A percentile compares a stretch with the other conserved stretches of the same genome.
phyloP scores from a whole-genome alignment of 92 coral and sea anemone genomes.

The Montipora capitata region DNA sequence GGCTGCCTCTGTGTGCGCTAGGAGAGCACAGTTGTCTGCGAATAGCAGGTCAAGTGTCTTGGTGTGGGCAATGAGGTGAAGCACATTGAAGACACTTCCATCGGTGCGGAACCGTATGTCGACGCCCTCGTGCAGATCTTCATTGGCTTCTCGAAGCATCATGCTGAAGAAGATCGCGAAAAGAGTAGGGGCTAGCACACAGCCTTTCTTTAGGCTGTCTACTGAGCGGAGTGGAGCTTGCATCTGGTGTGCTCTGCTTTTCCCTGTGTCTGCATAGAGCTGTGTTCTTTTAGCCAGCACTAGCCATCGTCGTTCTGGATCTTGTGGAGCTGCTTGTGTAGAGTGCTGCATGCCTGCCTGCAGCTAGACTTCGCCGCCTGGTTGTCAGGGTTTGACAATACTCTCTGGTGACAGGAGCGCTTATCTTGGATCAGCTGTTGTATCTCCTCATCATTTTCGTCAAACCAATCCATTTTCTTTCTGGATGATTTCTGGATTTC shows the following conservation, averaged over 20 bases:
- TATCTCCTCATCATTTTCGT: neutral
- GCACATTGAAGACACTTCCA: conserved; percentile 27
- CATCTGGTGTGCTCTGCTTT: conserved; percentile 28
- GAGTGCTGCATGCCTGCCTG: conserved; percentile 30
- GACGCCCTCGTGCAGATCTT: neutral
- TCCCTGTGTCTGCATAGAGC: conserved; percentile 30
- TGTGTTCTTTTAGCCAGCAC: conserved; percentile 31
- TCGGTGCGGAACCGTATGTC: neutral
- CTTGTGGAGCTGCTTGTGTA: conserved; percentile 14
- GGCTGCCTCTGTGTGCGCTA: neutral
- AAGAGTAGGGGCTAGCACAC: neutral
- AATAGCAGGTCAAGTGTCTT: conserved; percentile 31
- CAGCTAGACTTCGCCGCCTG: conserved; percentile 18
- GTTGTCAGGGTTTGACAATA: conserved; percentile 9
- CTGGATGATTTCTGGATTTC: conserved; percentile 35
- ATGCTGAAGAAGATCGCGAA: neutral
- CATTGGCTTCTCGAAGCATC: conserved; percentile 4
- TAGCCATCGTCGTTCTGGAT: conserved; percentile 39
- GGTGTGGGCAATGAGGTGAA: neutral
- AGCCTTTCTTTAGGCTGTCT: neutral
- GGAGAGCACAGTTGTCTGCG: conserved; percentile 22
- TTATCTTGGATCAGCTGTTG: conserved; percentile 6
- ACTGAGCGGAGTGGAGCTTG: conserved; percentile 11
- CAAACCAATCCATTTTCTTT: conserved; percentile 50
- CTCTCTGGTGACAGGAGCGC: conserved; percentile 11